Evolutionary conservation across 2,888 invertebrate species (phyloP).

Genomic region (Ceraclea dissimilis): DNA sequence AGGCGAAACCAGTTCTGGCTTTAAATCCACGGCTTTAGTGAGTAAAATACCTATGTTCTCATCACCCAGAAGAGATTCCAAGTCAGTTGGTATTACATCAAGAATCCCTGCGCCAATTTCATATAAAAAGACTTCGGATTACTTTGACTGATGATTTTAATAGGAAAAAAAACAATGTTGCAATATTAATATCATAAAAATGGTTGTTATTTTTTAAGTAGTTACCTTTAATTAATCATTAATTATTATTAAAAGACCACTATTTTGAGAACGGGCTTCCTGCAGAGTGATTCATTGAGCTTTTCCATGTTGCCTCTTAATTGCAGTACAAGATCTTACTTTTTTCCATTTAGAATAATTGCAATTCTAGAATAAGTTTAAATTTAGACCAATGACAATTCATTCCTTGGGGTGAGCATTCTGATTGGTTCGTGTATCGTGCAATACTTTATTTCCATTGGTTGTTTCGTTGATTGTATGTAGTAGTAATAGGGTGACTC

Average conservation of each 20-base stretch:
- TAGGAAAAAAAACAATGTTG: neutral
- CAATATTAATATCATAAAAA: neutral
- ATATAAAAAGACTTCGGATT: conserved; percentile 22
- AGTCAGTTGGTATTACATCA: conserved; percentile 19
- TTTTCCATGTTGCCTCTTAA: too few relatives aligned
- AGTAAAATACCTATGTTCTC: conserved; percentile 26
- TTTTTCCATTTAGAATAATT: too few relatives aligned
- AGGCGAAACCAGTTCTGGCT: conserved; percentile 15
- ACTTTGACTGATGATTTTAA: conserved; percentile 18
- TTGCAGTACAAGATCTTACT: too few relatives aligned
- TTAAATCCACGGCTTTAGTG: conserved; percentile 23
- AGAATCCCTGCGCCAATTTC: conserved; percentile 26
- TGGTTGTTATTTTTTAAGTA: conserved; percentile 1
- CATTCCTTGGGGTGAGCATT: neutral
- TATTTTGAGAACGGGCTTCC: too few relatives aligned
- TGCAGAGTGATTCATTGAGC: too few relatives aligned
- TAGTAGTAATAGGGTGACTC: too few relatives aligned
- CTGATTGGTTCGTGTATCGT: neutral
- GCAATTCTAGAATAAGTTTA: neutral
- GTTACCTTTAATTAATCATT: neutral
- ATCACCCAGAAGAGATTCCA: conserved; percentile 24
- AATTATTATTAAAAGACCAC: too few relatives aligned
- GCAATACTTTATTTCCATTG: neutral
- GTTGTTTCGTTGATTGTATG: neutral
- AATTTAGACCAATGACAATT: neutral